Percentiles rank a stretch among this genome's conserved stretches.
Evolutionary conservation across 2,888 invertebrate genomes (phyloP).

Genomic region (Eurytoma californica): DNA sequence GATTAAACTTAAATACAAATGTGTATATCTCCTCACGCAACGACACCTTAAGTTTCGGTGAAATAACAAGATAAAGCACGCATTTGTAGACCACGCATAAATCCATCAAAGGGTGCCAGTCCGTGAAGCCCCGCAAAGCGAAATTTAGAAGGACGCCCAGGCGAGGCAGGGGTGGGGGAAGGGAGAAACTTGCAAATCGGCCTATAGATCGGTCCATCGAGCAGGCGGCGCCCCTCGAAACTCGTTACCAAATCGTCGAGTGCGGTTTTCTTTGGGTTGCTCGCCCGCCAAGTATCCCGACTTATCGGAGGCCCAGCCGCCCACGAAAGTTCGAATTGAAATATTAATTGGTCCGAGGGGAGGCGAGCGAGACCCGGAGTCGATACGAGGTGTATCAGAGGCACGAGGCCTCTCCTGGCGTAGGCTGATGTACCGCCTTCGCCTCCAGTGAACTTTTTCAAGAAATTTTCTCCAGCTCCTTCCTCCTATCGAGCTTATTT

Average conservation of each 20-base stretch:
- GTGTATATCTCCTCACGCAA: too few species aligned
- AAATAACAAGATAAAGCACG: slow-evolving; percentile 5
- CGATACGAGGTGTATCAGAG: not conserved
- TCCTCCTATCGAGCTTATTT: too few species aligned
- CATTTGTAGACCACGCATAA: slow-evolving; percentile 9
- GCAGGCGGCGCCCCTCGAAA: slow-evolving; percentile 26
- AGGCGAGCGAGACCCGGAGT: slow-evolving; percentile 45
- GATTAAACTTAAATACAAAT: too few species aligned
- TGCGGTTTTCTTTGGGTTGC: slow-evolving; percentile 49
- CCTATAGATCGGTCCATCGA: slow-evolving; percentile 45
- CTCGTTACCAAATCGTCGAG: slow-evolving; percentile 55
- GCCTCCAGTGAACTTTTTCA: too few species aligned
- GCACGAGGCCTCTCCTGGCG: too few species aligned
- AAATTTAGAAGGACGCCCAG: slow-evolving; percentile 9
- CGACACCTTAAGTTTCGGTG: too few species aligned
- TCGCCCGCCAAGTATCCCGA: slow-evolving; percentile 39
- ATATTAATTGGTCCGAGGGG: slow-evolving; percentile 68
- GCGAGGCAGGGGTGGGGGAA: not conserved
- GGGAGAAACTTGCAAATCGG: slow-evolving; percentile 51
- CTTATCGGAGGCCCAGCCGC: slow-evolving; percentile 34
- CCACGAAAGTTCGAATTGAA: slow-evolving; percentile 67
- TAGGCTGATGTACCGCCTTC: too few species aligned
- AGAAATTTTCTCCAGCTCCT: too few species aligned
- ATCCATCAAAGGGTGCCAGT: slow-evolving; percentile 1
- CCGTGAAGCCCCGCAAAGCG: not conserved